phyloP scores from a whole-genome alignment of 2,888 invertebrate genomes.

The Lasioglossum marginatum region DNA sequence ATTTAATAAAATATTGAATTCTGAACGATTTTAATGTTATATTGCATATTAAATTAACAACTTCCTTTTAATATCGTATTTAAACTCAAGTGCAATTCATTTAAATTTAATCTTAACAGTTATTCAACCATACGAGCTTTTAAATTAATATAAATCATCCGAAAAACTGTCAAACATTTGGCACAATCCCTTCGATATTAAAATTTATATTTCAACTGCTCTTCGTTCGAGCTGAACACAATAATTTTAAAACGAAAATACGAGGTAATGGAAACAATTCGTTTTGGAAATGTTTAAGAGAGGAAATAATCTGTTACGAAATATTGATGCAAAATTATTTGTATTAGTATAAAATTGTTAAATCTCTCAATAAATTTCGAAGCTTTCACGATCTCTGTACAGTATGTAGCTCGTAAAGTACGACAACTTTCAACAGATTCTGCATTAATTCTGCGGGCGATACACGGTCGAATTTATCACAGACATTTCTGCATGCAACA shows the following conservation, averaged over 20 bases:
- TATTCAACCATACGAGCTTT: neutral
- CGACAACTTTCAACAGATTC: conserved; percentile 1
- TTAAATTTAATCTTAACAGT: neutral
- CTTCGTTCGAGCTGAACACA: neutral
- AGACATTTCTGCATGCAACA: conserved; percentile 4
- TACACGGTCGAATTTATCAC: neutral
- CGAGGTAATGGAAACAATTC: neutral
- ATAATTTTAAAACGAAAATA: neutral
- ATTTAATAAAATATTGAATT: neutral
- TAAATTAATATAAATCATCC: neutral
- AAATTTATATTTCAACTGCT: neutral
- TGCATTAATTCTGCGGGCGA: neutral
- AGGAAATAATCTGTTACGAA: neutral
- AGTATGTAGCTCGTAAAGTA: neutral
- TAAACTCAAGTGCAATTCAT: neutral
- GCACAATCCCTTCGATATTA: neutral
- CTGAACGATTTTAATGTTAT: neutral
- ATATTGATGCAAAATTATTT: neutral
- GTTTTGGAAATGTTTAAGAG: neutral
- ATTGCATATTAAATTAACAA: neutral
- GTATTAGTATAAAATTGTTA: neutral
- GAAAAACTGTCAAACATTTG: neutral
- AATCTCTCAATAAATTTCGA: neutral
- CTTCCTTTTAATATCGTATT: neutral
- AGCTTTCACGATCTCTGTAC: neutral